phyloP scores from a whole-genome alignment of 2,888 invertebrate genomes.

The Leptura quadrifasciata region DNA sequence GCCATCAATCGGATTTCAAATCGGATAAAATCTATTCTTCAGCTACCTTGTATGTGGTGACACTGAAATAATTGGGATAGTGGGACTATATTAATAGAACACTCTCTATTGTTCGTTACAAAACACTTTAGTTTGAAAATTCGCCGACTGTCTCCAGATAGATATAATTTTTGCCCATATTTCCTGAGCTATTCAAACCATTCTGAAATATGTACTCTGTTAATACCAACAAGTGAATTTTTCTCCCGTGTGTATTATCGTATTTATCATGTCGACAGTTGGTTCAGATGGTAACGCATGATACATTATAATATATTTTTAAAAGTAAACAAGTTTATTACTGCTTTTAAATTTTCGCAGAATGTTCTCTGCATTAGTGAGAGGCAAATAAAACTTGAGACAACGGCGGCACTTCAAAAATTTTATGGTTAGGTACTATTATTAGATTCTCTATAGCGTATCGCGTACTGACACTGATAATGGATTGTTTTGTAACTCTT shows the following conservation, averaged over 20 bases:
- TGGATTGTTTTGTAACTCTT: no score
- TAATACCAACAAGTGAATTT: neutral
- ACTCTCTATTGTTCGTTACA: no score
- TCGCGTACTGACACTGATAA: no score
- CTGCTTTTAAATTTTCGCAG: constrained; percentile 21
- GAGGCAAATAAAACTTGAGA: constrained; percentile 19
- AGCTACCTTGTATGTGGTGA: no score
- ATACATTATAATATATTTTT: neutral
- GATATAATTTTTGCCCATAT: no score
- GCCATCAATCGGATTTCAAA: no score
- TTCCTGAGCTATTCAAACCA: no score
- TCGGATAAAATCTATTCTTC: no score
- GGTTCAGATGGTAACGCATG: neutral
- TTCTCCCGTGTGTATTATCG: neutral
- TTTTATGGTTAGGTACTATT: constrained; percentile 17
- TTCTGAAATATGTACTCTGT: neutral
- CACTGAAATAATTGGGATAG: no score
- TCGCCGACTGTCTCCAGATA: no score
- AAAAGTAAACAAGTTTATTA: constrained; percentile 5
- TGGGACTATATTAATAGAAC: no score
- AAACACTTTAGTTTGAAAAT: no score
- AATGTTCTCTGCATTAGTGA: constrained; percentile 5
- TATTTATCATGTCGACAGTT: neutral
- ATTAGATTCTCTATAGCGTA: neutral
- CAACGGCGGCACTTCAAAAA: constrained; percentile 20